phyloP scores from a whole-genome alignment of 1,140 invertebrate species.

The Solenopsis fugax region DNA sequence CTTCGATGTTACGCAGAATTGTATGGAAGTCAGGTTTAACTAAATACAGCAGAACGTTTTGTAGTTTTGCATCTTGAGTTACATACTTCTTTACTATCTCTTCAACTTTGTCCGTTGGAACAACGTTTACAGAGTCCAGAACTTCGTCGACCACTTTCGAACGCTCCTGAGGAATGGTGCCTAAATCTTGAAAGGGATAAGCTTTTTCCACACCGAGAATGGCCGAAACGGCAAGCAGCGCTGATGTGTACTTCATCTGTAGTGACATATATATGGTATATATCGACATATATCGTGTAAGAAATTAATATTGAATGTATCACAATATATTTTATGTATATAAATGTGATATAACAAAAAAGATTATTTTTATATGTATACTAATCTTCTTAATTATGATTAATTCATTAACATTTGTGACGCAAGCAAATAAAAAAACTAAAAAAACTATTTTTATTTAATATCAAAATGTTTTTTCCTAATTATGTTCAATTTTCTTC shows the following conservation, averaged over 20 bases:
- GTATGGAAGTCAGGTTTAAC: slow-evolving; percentile 68
- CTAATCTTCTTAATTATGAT: neutral
- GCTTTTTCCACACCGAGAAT: slow-evolving; percentile 16
- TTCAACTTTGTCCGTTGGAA: slow-evolving; percentile 48
- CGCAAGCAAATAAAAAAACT: neutral
- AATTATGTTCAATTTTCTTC: too few relatives aligned
- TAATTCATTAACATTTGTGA: neutral
- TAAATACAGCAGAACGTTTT: slow-evolving; percentile 47
- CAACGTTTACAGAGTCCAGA: slow-evolving; percentile 67
- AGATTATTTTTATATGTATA: neutral
- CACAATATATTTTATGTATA: neutral
- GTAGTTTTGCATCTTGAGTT: slow-evolving; percentile 66
- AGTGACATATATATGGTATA: too few relatives aligned
- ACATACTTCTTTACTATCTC: slow-evolving; percentile 36
- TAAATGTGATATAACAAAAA: neutral
- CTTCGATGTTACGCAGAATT: slow-evolving; percentile 48
- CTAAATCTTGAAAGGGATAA: slow-evolving; percentile 31
- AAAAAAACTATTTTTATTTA: neutral
- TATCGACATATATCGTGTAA: neutral
- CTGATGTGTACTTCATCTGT: slow-evolving; percentile 63
- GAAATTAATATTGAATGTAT: neutral
- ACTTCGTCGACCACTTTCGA: neutral
- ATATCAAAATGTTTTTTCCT: too few relatives aligned
- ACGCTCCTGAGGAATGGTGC: neutral
- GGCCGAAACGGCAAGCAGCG: slow-evolving; percentile 29